Evolutionary conservation across 1,140 invertebrate genomes (phyloP), one percentile per base, ranked within the genome.

Genomic region (Phymorhynchus buccinoides): DNA sequence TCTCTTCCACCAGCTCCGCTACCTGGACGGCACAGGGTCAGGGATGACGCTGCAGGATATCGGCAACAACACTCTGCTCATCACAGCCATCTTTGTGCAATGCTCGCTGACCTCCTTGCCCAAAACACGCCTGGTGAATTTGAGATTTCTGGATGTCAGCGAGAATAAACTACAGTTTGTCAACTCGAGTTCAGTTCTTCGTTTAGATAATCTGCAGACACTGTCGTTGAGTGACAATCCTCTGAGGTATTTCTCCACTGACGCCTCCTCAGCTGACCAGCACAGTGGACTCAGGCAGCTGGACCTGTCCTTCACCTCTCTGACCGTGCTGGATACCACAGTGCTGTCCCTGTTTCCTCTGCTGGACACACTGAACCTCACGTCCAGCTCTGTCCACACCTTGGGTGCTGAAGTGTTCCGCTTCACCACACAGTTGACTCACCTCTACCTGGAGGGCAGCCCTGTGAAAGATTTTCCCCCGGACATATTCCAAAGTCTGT

Each of bases 111-210:
- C 35, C 4, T 52, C 42, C 48, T 6, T 66, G 62, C 35, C 62
- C 44, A 3, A 62, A 27, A 35, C n/a, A 35, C 16, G 35, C 62
- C 37, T 41, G 22, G 3, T 32, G 48, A 41, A 68, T 80, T 27
- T 75, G n/a, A 37, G 27, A 30, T 3, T 39, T 14, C 41, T 86
- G 1, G 82, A 86, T 78, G 32, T 86, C 16, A 84, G 85, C 18
- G 9, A 80, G 27, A 86, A 84, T 42, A 16, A 80, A 80, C 77
- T 86, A 22, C 22, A 16, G 27, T n/a, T 14, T 37, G 39, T 86
- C 22, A 52, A 41, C 7, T 3, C 37, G 39, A 41, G 62, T 32
- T 44, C 48, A 18, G 78, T 86, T 39, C n/a, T 3, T 27, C 41
- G 41, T 68, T 44, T 83, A 30, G 14, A n/a, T 18, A 83, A 84